Conservation (phyloP, 2,797 vertebrate species). For the Mionectes olivaceus region DNA sequence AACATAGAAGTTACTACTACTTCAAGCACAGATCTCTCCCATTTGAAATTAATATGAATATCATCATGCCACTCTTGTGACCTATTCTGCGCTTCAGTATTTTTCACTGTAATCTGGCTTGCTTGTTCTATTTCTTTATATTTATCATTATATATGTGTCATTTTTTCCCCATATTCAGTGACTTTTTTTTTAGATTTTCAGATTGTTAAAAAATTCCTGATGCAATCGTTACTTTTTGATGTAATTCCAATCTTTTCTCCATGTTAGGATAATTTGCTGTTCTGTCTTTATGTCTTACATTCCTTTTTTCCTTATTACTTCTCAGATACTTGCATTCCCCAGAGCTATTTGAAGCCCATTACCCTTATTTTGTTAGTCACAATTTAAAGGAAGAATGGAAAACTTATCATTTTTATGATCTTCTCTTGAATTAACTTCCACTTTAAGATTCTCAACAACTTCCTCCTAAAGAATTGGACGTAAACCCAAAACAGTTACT, state of each 20-base stretch:
- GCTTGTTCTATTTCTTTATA: neutral
- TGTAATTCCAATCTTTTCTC: neutral
- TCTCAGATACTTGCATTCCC: constrained; percentile 28
- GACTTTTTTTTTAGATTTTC: constrained; percentile 10
- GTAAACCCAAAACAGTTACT: constrained; percentile 27
- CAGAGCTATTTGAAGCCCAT: constrained; percentile 56
- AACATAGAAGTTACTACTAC: neutral
- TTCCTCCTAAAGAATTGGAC: constrained; percentile 31
- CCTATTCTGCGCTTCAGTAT: neutral
- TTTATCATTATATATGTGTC: neutral
- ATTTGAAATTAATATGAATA: neutral
- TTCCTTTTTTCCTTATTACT: constrained; percentile 45
- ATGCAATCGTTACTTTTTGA: constrained; percentile 28
- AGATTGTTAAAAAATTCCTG: neutral
- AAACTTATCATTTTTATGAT: constrained; percentile 51
- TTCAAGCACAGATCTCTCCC: neutral
- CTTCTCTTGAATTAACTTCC: constrained; percentile 61
- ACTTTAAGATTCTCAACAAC: constrained; percentile 34
- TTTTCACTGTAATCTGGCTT: neutral
- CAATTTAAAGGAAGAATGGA: constrained; percentile 48
- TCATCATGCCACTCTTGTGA: neutral
- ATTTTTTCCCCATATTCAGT: neutral
- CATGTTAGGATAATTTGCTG: constrained; percentile 1
- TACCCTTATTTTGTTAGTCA: constrained; percentile 59
- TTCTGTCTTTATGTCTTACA: constrained; percentile 19